These are phyloP conservation scores for Eulemur albifrons DNA, from an alignment of 2,797 vertebrate species.

Conservation along the genomic window DNA sequence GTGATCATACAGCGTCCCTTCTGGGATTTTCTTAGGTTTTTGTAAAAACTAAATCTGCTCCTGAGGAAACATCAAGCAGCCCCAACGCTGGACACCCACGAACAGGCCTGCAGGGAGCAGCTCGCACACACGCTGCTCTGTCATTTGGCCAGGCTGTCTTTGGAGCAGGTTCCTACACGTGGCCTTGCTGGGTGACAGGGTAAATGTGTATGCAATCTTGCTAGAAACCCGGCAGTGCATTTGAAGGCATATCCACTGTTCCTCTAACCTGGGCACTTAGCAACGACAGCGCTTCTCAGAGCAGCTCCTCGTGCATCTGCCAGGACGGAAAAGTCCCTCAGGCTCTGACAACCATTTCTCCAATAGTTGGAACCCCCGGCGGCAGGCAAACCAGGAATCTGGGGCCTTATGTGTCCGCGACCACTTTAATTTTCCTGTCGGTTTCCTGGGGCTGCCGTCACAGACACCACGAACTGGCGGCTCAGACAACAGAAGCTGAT, in stretches of 20 bases:
- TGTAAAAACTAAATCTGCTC: neutral
- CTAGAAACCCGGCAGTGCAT: neutral
- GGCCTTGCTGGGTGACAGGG: neutral
- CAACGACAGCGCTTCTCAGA: neutral
- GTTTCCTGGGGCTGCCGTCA: neutral
- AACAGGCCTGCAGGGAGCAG: no score
- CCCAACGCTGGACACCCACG: no score
- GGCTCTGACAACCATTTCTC: neutral
- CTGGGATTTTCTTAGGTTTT: neutral
- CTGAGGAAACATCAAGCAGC: rapidly evolving
- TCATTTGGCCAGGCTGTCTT: neutral
- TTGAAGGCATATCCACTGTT: neutral
- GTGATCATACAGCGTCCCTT: rapidly evolving
- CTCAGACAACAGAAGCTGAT: neutral
- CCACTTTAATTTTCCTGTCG: neutral
- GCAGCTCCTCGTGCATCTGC: rapidly evolving
- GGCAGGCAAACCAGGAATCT: neutral
- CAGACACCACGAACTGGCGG: rapidly evolving
- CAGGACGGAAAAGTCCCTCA: rapidly evolving
- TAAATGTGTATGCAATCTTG: rapidly evolving
- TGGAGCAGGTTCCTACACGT: neutral
- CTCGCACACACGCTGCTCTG: rapidly evolving
- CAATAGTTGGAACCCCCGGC: rapidly evolving
- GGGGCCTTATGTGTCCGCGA: rapidly evolving
- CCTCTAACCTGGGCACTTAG: rapidly evolving